phyloP scores from a whole-genome alignment of 2,797 vertebrate species.

The Kryptolebias ocellatus region DNA sequence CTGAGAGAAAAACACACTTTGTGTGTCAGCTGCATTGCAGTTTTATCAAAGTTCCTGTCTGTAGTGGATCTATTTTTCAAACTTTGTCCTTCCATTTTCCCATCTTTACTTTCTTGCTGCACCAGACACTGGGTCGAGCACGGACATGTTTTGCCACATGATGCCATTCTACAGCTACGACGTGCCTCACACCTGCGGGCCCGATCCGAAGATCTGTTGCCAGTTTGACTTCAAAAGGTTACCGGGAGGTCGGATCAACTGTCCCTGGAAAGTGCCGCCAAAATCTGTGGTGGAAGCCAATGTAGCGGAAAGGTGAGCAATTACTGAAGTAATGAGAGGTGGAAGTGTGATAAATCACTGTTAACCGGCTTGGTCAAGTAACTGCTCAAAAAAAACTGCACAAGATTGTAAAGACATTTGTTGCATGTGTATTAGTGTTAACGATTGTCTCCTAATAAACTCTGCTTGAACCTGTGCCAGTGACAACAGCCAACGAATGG shows the following conservation, averaged over 20 bases:
- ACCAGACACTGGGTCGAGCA: slow-evolving; percentile 85
- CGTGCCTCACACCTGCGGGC: slow-evolving; percentile 95
- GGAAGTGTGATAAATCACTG: neutral
- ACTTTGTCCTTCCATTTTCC: neutral
- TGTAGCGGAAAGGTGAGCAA: slow-evolving; percentile 88
- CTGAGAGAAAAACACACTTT: neutral
- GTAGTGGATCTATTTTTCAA: neutral
- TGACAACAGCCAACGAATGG: slow-evolving; percentile 27
- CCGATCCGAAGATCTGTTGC: slow-evolving; percentile 98
- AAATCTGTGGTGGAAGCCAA: slow-evolving; percentile 89
- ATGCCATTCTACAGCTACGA: slow-evolving; percentile 99
- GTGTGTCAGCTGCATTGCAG: neutral
- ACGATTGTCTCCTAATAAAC: slow-evolving; percentile 39
- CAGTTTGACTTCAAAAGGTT: slow-evolving; percentile 98
- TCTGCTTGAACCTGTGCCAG: slow-evolving; percentile 44
- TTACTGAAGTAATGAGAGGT: neutral
- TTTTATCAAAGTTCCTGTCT: neutral
- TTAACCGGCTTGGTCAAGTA: neutral
- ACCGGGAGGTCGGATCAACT: slow-evolving; percentile 94
- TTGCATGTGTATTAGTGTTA: neutral
- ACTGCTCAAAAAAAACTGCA: too few relatives aligned
- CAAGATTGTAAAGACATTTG: neutral
- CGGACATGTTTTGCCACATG: slow-evolving; percentile 99
- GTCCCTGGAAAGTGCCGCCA: slow-evolving; percentile 97
- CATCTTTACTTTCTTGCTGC: slow-evolving; percentile 5